phyloP scores from a whole-genome alignment of 2,113 vertebrate genomes.

The Hymenochirus boettgeri region DNA sequence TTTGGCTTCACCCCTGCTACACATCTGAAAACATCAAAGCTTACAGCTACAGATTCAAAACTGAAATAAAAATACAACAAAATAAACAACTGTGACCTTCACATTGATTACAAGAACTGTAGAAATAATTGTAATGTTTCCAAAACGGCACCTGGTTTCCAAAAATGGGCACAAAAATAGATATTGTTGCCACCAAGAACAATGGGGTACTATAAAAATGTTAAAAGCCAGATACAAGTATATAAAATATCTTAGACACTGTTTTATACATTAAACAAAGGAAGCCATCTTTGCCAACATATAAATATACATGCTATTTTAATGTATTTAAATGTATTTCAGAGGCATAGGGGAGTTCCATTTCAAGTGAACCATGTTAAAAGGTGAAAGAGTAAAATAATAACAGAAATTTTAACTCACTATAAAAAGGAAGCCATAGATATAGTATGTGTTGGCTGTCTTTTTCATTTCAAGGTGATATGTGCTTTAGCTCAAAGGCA shows the following conservation, averaged over 20 bases:
- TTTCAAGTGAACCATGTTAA: constrained; percentile 47
- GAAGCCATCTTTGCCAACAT: constrained; percentile 57
- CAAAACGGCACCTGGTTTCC: constrained; percentile 90
- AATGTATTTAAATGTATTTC: constrained; percentile 62
- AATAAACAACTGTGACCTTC: constrained; percentile 56
- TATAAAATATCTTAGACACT: constrained; percentile 85
- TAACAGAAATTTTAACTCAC: neutral
- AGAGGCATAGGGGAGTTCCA: constrained; percentile 55
- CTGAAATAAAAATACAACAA: constrained; percentile 56
- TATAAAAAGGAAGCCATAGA: neutral
- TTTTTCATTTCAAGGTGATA: neutral
- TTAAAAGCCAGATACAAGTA: constrained; percentile 81
- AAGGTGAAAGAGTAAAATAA: neutral
- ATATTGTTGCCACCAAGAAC: constrained; percentile 78
- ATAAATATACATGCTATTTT: constrained; percentile 79
- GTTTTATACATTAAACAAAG: constrained; percentile 71
- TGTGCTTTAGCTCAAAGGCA: neutral
- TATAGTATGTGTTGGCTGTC: neutral
- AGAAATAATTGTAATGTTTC: constrained; percentile 87
- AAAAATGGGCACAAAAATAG: constrained; percentile 95
- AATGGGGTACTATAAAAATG: constrained; percentile 78
- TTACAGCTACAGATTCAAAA: constrained; percentile 77
- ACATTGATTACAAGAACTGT: constrained; percentile 78
- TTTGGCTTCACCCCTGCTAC: constrained; percentile 20
- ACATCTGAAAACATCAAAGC: constrained; percentile 68